Evolutionary conservation across 2,113 vertebrate species (phyloP).

Genomic region (Ovibos moschatus): DNA sequence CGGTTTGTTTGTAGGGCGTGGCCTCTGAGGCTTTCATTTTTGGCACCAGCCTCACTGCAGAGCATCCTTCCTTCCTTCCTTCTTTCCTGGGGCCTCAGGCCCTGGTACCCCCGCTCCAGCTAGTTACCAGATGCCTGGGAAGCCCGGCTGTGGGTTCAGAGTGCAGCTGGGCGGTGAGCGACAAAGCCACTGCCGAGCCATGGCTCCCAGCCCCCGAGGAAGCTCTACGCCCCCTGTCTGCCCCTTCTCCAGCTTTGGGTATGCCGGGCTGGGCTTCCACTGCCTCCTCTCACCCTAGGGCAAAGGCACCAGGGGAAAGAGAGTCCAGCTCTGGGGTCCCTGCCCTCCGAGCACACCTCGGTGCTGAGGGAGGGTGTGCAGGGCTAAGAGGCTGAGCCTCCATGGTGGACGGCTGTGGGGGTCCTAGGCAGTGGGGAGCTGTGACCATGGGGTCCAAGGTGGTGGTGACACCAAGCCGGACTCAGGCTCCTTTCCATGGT

Average conservation of each 20-base stretch:
- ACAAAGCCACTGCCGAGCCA: accelerated
- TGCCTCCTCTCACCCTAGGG: too few species aligned
- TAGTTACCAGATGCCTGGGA: not conserved
- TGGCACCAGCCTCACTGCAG: accelerated
- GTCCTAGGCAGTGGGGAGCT: not conserved
- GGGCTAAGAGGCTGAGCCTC: not conserved
- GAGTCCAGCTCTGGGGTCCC: too few species aligned
- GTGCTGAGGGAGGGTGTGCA: too few species aligned
- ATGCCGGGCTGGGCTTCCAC: accelerated
- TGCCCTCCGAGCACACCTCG: too few species aligned
- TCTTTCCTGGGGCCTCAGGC: not conserved
- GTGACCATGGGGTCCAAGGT: not conserved
- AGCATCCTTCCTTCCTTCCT: too few species aligned
- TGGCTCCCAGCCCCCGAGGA: accelerated
- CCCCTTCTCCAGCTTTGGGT: not conserved
- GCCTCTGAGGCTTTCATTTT: not conserved
- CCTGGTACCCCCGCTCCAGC: not conserved
- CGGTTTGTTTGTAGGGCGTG: accelerated
- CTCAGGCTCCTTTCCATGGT: not conserved
- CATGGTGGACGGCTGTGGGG: accelerated
- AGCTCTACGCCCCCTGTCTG: accelerated
- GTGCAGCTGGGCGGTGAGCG: not conserved
- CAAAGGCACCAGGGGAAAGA: too few species aligned
- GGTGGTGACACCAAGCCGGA: not conserved
- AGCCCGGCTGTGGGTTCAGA: not conserved